Conservation (phyloP, 2,797 vertebrate species). For the Chelmon rostratus region DNA sequence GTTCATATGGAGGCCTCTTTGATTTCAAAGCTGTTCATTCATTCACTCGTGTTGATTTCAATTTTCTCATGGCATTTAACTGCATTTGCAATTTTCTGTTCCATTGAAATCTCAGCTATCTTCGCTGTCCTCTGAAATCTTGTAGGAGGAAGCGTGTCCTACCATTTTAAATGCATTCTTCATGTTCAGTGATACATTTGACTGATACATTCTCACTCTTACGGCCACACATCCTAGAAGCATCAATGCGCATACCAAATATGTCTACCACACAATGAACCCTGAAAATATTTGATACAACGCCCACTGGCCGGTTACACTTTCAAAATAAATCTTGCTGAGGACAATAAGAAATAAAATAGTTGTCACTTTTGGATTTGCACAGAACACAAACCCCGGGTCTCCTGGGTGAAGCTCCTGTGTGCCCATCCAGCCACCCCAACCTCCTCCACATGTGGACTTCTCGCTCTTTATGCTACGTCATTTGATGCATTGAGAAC, state of each 20-base stretch:
- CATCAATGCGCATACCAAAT: not conserved
- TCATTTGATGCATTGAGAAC: too few relatives aligned
- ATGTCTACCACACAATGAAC: not conserved
- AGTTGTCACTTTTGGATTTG: too few relatives aligned
- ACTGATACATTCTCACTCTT: not conserved
- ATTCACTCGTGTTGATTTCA: not conserved
- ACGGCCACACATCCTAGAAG: not conserved
- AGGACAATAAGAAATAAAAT: too few relatives aligned
- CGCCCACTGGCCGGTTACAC: too few relatives aligned
- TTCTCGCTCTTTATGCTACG: too few relatives aligned
- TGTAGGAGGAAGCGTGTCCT: not conserved
- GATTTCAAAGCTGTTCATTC: constrained; percentile 6
- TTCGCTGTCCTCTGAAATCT: not conserved
- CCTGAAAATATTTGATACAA: too few relatives aligned
- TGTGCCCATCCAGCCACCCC: too few relatives aligned
- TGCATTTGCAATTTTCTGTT: not conserved
- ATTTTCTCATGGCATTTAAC: not conserved
- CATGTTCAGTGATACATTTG: not conserved
- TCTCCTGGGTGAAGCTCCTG: too few relatives aligned
- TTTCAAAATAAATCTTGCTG: too few relatives aligned
- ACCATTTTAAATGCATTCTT: not conserved
- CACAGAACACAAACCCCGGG: too few relatives aligned
- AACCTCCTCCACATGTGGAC: too few relatives aligned
- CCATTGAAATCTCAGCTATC: not conserved
- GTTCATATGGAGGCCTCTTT: not conserved